Base-by-base conservation (phyloP, 2,113 vertebrate genomes). In the Sclerurus mexicanus region DNA sequence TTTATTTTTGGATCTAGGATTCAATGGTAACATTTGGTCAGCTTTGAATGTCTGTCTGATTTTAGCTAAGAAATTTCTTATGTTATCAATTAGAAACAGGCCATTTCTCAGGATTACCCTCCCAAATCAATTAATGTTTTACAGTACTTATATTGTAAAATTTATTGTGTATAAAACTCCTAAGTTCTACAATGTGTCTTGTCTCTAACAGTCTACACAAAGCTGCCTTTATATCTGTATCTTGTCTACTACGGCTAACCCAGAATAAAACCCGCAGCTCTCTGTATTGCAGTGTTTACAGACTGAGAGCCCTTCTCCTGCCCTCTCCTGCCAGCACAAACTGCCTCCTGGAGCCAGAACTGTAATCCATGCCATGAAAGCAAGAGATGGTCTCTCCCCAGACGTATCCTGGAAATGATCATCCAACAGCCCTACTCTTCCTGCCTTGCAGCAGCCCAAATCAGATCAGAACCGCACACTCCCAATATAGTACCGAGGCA, bases 1-100 rank as follows among this genome's bases (percentile, higher is more conserved):
- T 49, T 83, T 94, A 33, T 66, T 77, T 92, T 73, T 83, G 33
- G 47, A 67, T 77, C 42, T 67, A 67, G 22, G 88, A 77, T 67
- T 22, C 55, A 73, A 37, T 4, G 2, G 2, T 59, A 71, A 53
- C 52, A 15, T 73, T 93, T 5, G 7, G 37, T 77, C 53, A 85
- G 55, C 85, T 88, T 76, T 82, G 50, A 75, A 59, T 27, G 25
- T 21, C 73, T 20, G 23, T 19, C 73, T 79, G 76, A 42, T 42
- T 78, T 84, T 64, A 86, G 33, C n/a, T 33, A 28, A 60, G 71
- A 72, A 40, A 52, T 64, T 22, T 63, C 33, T 80, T 18, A 8
- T 6, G 11, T 24, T 85, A 33, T 27, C 44, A 85, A 7, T 63
- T 25, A n/a, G 44, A 59, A 89, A 12, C 33, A 79, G 58, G 31